Evolutionary conservation across 2,113 vertebrate species (phyloP), one percentile per base, ranked within the genome.

Genomic region (Hemiscyllium ocellatum): DNA sequence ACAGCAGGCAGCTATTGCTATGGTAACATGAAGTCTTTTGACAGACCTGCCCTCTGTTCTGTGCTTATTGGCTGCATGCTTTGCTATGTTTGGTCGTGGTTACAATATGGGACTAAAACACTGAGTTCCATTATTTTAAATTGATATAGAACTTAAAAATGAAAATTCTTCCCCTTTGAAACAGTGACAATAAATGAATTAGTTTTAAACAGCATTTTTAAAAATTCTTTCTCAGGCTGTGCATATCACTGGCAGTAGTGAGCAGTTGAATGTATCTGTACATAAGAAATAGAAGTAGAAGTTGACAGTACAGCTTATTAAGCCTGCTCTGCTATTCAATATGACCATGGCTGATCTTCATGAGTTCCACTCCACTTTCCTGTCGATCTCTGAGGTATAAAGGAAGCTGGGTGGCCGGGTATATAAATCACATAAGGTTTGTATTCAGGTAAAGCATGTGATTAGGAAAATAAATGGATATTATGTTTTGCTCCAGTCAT

Each of bases 1-100:
- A 70, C 94, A 50, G 94, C 94, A 95, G 47, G 94, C 69, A 95
- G 22, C 68, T 33, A 72, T 95, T 50, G 26, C 94, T 47, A 95
- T 95, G 69, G 94, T 33, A 76, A 95, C 94, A 52, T 33, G 87
- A 90, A 29, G 68, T 33, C 24, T 42, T 93, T 94, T 47, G 24
- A 26, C 47, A 50, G 94, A 15, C 69, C 37, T 95, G 42, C 93
- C 37, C 17, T n/a, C 42, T 52, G 72, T 72, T 52, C 22, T 95
- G 22, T 95, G 50, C 42, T 17, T 29, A 72, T 69, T 70, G 94
- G 24, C 22, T 52, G n/a, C 68, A 52, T 13, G 42, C 42, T 72
- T 19, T 95, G 47, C 69, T 24, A 50, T 50, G 22, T 13, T 4
- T 95, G 52, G 5, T 47, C 42, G 15, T 20, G 47, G 22, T 37